phyloP scores from a whole-genome alignment of 2,888 invertebrate genomes.

The Hybos culiciformis region DNA sequence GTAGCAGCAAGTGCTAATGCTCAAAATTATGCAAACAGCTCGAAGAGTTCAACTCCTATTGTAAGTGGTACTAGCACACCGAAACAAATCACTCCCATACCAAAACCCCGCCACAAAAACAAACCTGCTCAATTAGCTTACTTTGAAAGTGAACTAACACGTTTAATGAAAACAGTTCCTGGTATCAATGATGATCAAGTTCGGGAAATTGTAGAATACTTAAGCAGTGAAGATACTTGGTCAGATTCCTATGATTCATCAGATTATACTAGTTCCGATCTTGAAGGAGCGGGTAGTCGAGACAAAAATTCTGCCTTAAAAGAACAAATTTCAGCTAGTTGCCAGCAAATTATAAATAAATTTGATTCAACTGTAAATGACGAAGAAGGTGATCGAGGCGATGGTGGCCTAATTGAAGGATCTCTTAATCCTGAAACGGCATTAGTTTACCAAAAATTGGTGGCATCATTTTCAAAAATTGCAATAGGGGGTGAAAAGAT shows the following conservation, averaged over 20 bases:
- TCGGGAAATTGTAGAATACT: constrained; percentile 79
- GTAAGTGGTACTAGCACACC: constrained; percentile 20
- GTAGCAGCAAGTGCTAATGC: constrained; percentile 49
- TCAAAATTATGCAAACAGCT: constrained; percentile 27
- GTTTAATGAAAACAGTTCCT: constrained; percentile 86
- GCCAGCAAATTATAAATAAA: constrained; percentile 75
- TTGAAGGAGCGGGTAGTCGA: constrained; percentile 50
- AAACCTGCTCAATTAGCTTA: constrained; percentile 78
- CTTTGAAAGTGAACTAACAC: constrained; percentile 77
- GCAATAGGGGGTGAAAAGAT: constrained; percentile 37
- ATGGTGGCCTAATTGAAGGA: constrained; percentile 38
- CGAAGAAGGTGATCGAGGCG: constrained; percentile 42
- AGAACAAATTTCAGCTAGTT: constrained; percentile 77
- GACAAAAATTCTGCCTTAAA: constrained; percentile 55
- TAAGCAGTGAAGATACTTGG: constrained; percentile 87
- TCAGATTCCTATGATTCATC: constrained; percentile 88
- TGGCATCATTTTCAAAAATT: constrained; percentile 70
- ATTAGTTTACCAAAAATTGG: constrained; percentile 74
- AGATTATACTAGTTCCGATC: constrained; percentile 79
- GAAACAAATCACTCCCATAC: constrained; percentile 40
- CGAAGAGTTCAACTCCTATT: constrained; percentile 36
- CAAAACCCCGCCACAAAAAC: constrained; percentile 45
- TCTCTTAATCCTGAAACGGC: constrained; percentile 58
- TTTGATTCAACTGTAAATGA: constrained; percentile 52
- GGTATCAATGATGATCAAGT: constrained; percentile 84